phyloP scores from a whole-genome alignment of 2,888 invertebrate genomes.

The Epiblema foenella region DNA sequence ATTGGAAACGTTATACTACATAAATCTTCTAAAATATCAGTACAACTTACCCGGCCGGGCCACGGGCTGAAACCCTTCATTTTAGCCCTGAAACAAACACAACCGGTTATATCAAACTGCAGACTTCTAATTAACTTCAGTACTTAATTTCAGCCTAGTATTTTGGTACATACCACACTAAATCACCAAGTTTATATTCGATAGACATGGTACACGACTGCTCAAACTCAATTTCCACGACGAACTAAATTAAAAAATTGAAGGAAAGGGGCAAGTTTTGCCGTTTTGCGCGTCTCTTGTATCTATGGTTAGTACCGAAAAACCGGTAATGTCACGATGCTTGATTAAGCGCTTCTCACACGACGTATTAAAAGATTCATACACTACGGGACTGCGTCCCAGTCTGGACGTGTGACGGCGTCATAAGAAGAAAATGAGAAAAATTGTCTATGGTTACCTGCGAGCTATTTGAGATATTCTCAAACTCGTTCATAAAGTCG shows the following conservation, averaged over 20 bases:
- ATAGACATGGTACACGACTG: constrained; percentile 73
- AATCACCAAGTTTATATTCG: constrained; percentile 82
- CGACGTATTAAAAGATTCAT: constrained; percentile 3
- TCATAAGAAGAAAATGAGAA: background rate
- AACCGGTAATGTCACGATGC: constrained; percentile 38
- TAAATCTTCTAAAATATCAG: constrained; percentile 54
- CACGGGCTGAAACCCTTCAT: constrained; percentile 99
- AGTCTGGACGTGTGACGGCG: background rate
- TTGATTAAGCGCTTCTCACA: constrained; percentile 1
- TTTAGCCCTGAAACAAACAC: constrained; percentile 93
- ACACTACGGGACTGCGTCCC: background rate
- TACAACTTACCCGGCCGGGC: constrained; percentile 96
- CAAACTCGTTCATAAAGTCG: background rate
- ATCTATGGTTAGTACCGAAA: constrained; percentile 57
- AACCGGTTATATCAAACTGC: constrained; percentile 48
- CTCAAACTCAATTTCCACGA: constrained; percentile 67
- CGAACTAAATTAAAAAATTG: constrained; percentile 73
- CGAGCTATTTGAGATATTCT: constrained; percentile 17
- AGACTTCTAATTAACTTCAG: constrained; percentile 67
- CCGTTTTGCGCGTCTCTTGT: constrained; percentile 53
- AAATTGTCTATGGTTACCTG: background rate
- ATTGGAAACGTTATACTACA: constrained; percentile 20
- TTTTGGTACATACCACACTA: constrained; percentile 80
- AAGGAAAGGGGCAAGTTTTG: constrained; percentile 53
- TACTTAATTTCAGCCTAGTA: constrained; percentile 48